phyloP scores from a whole-genome alignment of 2,797 vertebrate genomes.

The Trematomus bernacchii region DNA sequence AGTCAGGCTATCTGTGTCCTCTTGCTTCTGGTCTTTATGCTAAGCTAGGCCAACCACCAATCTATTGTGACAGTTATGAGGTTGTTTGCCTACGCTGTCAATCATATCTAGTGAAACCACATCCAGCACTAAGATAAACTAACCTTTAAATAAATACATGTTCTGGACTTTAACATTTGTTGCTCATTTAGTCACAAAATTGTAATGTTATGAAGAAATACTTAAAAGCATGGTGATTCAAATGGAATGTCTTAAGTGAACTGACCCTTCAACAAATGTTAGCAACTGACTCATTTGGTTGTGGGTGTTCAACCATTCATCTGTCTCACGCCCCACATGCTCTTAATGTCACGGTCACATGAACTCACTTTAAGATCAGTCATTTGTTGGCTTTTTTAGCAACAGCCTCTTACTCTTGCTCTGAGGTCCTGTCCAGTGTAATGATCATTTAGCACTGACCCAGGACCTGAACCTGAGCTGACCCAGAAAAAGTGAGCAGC shows the following conservation, averaged over 20 bases:
- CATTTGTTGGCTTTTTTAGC: conserved; percentile 3
- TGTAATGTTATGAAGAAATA: background rate
- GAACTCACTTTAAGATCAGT: conserved; percentile 1
- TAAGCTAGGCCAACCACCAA: no score
- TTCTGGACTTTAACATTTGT: background rate
- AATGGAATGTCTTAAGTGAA: background rate
- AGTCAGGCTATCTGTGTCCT: no score
- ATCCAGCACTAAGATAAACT: background rate
- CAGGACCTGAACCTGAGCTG: background rate
- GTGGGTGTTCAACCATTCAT: background rate
- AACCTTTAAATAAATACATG: background rate
- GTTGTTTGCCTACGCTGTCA: no score
- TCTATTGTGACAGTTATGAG: no score
- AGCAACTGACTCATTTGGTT: background rate
- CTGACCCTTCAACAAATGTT: background rate
- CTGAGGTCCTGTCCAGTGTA: background rate
- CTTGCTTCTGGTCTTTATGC: no score
- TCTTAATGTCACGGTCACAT: conserved; percentile 3
- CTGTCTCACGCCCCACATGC: background rate
- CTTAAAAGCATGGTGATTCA: background rate
- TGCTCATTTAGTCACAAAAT: background rate
- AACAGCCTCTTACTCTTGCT: conserved; percentile 8
- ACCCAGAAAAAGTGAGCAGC: background rate
- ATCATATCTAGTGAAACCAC: no score
- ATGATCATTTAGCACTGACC: conserved; percentile 18